phyloP scores from a whole-genome alignment of 2,113 vertebrate genomes.

The Ibidorhyncha struthersii region DNA sequence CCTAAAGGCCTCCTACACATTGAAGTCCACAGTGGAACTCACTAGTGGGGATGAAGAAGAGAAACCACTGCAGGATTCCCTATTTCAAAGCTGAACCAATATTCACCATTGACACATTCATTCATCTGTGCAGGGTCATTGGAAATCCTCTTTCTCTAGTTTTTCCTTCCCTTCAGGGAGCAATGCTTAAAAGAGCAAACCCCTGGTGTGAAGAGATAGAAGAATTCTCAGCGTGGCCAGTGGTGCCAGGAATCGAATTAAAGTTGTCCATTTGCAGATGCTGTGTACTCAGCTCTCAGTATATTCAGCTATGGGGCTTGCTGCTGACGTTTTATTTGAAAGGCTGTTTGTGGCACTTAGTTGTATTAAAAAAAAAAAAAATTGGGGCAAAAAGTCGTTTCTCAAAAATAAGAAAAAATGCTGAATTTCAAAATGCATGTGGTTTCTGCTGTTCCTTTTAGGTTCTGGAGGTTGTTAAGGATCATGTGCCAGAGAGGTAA shows the following conservation, averaged over 20 bases:
- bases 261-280: slow-evolving; percentile 83
- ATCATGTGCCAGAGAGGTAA: slow-evolving; percentile 64
- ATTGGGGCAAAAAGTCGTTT: slow-evolving; percentile 32
- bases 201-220: slow-evolving; percentile 82
- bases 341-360: slow-evolving; percentile 37
- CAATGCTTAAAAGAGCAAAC: slow-evolving; percentile 83
- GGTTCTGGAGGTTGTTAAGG: slow-evolving; percentile 48
- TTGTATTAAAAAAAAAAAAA: slow-evolving; percentile 8
- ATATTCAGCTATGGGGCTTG: slow-evolving; percentile 42
- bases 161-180: slow-evolving; percentile 84
- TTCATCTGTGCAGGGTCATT: slow-evolving; percentile 83
- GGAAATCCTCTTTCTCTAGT: slow-evolving; percentile 83
- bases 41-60: slow-evolving; percentile 65
- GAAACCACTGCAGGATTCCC: slow-evolving; percentile 80
- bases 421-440: slow-evolving; percentile 30
- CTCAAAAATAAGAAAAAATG: slow-evolving; percentile 50
- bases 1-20: slow-evolving; percentile 70
- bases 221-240: slow-evolving; percentile 77
- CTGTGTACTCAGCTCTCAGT: slow-evolving; percentile 60
- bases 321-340: slow-evolving; percentile 59
- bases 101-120: slow-evolving; percentile 83
- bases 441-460: slow-evolving; percentile 48
- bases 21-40: slow-evolving; percentile 67
- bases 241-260: slow-evolving; percentile 80
- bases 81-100: slow-evolving; percentile 83